Evolutionary conservation across 1,140 invertebrate species (phyloP).

Genomic region (Camponotus vicinus): DNA sequence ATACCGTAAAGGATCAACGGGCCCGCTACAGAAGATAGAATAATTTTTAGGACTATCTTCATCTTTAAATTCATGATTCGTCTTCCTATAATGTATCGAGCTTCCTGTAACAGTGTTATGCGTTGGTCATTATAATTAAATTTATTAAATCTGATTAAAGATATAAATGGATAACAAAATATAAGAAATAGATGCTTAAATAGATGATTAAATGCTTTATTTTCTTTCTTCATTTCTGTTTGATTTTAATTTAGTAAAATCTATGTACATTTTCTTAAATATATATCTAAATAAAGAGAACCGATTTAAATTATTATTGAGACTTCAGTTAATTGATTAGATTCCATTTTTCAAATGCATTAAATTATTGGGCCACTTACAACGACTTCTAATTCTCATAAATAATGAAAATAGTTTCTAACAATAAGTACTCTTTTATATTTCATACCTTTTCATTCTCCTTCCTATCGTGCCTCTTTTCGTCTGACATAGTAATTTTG

Average conservation of each 20-base stretch:
- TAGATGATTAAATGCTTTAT: conserved; percentile 1
- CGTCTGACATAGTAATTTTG: conserved; percentile 55
- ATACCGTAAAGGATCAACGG: conserved; percentile 76
- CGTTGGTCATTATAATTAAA: not conserved
- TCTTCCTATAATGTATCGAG: not conserved
- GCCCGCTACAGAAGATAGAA: conserved; percentile 70
- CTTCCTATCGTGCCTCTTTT: conserved; percentile 44
- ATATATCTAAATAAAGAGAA: not conserved
- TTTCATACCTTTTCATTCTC: conserved; percentile 57
- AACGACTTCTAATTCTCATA: not conserved
- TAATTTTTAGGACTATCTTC: conserved; percentile 73
- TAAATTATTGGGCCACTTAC: not conserved
- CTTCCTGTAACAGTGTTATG: conserved; percentile 22
- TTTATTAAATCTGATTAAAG: not conserved
- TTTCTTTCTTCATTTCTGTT: not conserved
- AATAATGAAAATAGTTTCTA: not conserved
- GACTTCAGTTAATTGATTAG: not conserved
- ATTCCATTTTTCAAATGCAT: not conserved
- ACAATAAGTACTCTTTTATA: too few species aligned
- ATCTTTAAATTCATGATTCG: conserved; percentile 75
- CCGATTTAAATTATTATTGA: not conserved
- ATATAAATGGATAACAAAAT: not conserved
- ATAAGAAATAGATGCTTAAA: not conserved
- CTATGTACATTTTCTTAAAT: not conserved
- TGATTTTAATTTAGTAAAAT: not conserved